Percentiles rank a stretch among this genome's conserved stretches.
These are phyloP conservation scores for Bombus sibiricus DNA, from an alignment of 1,140 invertebrate species.

Conservation along the genomic window DNA sequence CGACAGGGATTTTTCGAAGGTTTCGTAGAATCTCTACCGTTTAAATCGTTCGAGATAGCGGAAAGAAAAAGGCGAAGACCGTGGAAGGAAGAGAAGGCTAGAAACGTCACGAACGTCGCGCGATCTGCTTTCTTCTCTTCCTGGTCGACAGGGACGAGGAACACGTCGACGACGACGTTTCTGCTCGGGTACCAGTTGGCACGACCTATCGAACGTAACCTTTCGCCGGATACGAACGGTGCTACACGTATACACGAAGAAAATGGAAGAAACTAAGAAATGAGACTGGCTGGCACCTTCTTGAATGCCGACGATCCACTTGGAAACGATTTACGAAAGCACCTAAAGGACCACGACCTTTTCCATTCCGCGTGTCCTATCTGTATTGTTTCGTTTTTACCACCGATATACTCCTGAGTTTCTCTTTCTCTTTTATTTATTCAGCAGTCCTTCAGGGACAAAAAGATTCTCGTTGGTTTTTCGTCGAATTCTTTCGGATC, in stretches of 20 bases:
- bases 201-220: slow-evolving; percentile 65
- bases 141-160: slow-evolving; percentile 8
- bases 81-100: too few species aligned
- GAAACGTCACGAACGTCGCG: slow-evolving; percentile 32
- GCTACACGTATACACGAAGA: not conserved
- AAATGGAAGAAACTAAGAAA: slow-evolving; percentile 27
- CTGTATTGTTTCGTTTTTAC: slow-evolving; percentile 4
- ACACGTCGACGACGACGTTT: slow-evolving; percentile 29
- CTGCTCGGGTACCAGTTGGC: slow-evolving; percentile 59
- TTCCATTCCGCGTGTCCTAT: slow-evolving; percentile 19
- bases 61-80: not conserved
- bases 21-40: too few species aligned
- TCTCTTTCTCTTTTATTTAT: not conserved
- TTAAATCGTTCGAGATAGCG: not conserved
- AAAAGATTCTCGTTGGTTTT: not conserved
- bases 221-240: slow-evolving; percentile 49
- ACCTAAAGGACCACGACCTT: slow-evolving; percentile 20
- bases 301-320: slow-evolving; percentile 50
- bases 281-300: slow-evolving; percentile 28
- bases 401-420: not conserved
- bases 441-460: not conserved
- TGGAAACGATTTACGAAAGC: slow-evolving; percentile 45
- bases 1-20: too few species aligned
- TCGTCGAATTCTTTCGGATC: not conserved
- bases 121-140: not conserved